phyloP scores from a whole-genome alignment of 2,888 invertebrate species.

The Stenolophus ochropezus region DNA sequence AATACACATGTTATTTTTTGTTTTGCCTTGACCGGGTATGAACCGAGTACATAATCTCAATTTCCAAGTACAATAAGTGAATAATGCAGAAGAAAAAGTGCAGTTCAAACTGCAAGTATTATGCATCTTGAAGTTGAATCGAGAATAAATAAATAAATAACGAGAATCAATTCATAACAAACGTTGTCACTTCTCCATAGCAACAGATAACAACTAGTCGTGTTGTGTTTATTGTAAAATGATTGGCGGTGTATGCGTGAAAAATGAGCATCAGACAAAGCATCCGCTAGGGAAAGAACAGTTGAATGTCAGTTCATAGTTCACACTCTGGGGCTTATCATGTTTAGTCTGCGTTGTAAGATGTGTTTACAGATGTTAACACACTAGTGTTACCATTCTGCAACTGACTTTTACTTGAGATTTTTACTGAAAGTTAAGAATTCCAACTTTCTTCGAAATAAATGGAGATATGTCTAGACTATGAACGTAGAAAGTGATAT shows the following conservation, averaged over 20 bases:
- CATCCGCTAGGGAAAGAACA: slow-evolving; percentile 13
- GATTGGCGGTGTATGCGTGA: slow-evolving; percentile 4
- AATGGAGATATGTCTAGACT: neutral
- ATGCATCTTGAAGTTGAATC: slow-evolving; percentile 7
- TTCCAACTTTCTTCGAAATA: neutral
- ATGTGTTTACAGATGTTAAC: slow-evolving; percentile 33
- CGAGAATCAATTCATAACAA: slow-evolving; percentile 20
- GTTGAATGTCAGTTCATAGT: slow-evolving; percentile 20
- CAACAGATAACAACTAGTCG: slow-evolving; percentile 25
- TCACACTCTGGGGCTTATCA: slow-evolving; percentile 16
- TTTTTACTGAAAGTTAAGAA: neutral
- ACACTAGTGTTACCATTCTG: too few species aligned
- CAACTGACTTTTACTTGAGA: neutral
- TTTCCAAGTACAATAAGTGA: neutral
- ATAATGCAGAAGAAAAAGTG: neutral
- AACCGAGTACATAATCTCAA: too few species aligned
- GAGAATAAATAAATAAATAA: slow-evolving; percentile 35
- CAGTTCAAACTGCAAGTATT: neutral
- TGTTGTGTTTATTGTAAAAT: slow-evolving; percentile 35
- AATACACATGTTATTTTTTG: too few species aligned
- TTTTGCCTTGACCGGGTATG: too few species aligned
- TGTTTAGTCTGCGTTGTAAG: slow-evolving; percentile 29
- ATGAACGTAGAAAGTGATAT: neutral
- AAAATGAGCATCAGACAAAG: slow-evolving; percentile 34
- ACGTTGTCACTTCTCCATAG: slow-evolving; percentile 26